Percentiles rank a stretch among this genome's conserved stretches.
These are phyloP conservation scores for Takifugu bimaculatus DNA, from an alignment of 2,113 vertebrate genomes.

Conservation along the genomic window DNA sequence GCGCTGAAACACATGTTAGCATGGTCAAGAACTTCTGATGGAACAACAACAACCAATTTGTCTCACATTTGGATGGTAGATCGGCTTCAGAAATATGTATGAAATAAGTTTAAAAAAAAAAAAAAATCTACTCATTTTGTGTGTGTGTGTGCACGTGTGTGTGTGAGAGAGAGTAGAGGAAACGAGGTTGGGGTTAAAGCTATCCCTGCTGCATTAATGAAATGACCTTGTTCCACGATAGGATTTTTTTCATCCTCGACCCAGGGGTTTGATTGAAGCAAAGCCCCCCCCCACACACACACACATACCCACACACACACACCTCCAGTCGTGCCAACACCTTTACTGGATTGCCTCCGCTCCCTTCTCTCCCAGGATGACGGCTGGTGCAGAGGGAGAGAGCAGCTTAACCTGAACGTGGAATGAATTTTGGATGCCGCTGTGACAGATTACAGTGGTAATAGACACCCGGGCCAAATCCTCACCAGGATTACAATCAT, in stretches of 20 bases:
- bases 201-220: conserved; percentile 60
- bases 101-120: too few relatives aligned
- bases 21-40: too few relatives aligned
- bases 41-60: too few relatives aligned
- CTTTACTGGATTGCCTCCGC: conserved; percentile 23
- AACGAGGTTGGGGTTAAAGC: conserved; percentile 48
- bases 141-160: conserved; percentile 12
- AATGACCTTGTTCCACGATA: conserved; percentile 47
- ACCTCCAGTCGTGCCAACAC: conserved; percentile 31
- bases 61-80: too few relatives aligned
- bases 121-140: background rate
- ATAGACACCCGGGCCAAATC: conserved; percentile 77
- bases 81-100: background rate
- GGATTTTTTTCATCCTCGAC: conserved; percentile 56
- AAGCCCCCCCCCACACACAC: conserved; percentile 23
- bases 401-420: conserved; percentile 73
- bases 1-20: too few relatives aligned
- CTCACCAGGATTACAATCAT: conserved; percentile 71
- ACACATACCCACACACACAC: background rate
- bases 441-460: conserved; percentile 73
- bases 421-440: conserved; percentile 69
- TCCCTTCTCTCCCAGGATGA: conserved; percentile 38
- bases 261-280: conserved; percentile 67
- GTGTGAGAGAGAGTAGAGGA: conserved; percentile 11
- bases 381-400: conserved; percentile 69